A percentile compares a stretch with the other conserved stretches of the same genome.
phyloP scores from a whole-genome alignment of 2,113 vertebrate genomes.

The Maccullochella peelii region DNA sequence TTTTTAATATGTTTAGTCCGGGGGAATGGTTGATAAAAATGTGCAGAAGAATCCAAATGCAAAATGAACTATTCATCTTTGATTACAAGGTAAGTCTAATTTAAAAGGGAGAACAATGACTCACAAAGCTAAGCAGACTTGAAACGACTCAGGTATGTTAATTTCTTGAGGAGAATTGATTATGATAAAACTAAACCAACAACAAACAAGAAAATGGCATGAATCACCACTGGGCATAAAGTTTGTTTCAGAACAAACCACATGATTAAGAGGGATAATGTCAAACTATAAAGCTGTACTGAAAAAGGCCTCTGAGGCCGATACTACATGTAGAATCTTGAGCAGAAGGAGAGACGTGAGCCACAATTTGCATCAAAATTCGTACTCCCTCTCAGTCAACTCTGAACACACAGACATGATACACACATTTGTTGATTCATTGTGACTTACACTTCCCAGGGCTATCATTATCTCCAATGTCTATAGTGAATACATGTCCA shows the following conservation, averaged over 20 bases:
- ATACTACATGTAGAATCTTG: neutral
- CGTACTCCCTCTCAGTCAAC: neutral
- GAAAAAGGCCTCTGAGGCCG: neutral
- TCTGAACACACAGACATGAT: neutral
- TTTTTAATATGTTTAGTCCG: constrained; percentile 70
- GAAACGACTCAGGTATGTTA: constrained; percentile 60
- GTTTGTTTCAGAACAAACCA: constrained; percentile 39
- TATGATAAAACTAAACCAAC: constrained; percentile 45
- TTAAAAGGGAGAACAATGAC: constrained; percentile 57
- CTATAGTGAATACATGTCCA: neutral
- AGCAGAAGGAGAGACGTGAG: neutral
- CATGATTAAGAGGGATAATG: constrained; percentile 51
- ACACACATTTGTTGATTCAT: neutral
- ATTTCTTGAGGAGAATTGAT: constrained; percentile 58
- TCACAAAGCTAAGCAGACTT: constrained; percentile 64
- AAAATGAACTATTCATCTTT: constrained; percentile 70
- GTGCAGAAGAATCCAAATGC: constrained; percentile 53
- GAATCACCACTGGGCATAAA: constrained; percentile 64
- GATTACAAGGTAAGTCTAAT: constrained; percentile 77
- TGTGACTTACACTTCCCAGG: neutral
- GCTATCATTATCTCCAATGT: neutral
- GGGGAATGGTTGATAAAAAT: constrained; percentile 60
- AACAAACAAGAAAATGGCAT: constrained; percentile 81
- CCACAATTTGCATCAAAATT: neutral
- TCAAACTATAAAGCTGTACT: constrained; percentile 24